These are phyloP conservation scores for Ceyx melanurus DNA, from an alignment of 2,113 vertebrate genomes.

Conservation along the genomic window DNA sequence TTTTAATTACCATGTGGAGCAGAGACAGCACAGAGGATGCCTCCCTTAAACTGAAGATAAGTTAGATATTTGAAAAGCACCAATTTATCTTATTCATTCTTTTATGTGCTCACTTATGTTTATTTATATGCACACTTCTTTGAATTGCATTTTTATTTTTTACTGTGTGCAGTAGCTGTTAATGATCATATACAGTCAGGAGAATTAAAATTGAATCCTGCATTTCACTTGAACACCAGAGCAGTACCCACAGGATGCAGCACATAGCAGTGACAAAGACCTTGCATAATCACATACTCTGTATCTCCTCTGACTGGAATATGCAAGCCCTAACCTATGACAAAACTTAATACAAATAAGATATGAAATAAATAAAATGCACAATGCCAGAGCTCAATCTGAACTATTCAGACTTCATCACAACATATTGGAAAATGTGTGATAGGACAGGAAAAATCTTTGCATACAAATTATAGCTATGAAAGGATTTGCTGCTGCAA, in stretches of 20 bases:
- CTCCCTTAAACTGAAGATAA: conserved; percentile 49
- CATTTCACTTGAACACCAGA: conserved; percentile 48
- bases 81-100: conserved; percentile 55
- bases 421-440: conserved; percentile 60
- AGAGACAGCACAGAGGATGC: conserved; percentile 10
- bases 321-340: conserved; percentile 65
- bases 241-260: conserved; percentile 47
- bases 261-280: conserved; percentile 73
- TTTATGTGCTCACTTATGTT: conserved; percentile 37
- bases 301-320: conserved; percentile 61
- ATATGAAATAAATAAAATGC: conserved; percentile 72
- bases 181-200: conserved; percentile 57
- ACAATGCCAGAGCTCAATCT: conserved; percentile 64
- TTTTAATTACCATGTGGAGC: conserved; percentile 21
- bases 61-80: conserved; percentile 57
- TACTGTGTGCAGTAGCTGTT: conserved; percentile 49
- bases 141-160: conserved; percentile 49
- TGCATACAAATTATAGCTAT: conserved; percentile 72
- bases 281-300: conserved; percentile 68
- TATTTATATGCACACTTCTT: conserved; percentile 55
- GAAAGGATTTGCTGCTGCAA: conserved; percentile 71
- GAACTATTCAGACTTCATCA: conserved; percentile 70
- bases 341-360: conserved; percentile 70
- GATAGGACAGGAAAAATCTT: conserved; percentile 68
- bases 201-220: conserved; percentile 67